Conservation (phyloP, 2,113 vertebrate species). For the Phrynosoma blainvillii region DNA sequence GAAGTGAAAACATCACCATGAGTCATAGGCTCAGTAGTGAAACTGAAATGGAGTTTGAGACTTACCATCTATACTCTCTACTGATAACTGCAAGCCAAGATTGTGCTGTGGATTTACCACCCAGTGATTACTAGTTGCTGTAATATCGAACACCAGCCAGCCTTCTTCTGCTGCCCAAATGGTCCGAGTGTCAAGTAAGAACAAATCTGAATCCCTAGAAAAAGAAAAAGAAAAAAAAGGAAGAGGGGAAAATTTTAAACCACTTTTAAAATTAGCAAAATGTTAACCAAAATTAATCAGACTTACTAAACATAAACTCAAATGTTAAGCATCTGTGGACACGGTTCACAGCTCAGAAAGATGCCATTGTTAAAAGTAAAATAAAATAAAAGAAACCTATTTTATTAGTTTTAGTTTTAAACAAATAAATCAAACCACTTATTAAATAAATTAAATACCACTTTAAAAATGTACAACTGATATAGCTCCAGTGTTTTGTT, state of each 20-base stretch:
- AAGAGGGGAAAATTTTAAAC: neutral
- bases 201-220: conserved; percentile 91
- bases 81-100: conserved; percentile 90
- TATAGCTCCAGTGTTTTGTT: neutral
- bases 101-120: conserved; percentile 93
- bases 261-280: neutral
- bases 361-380: neutral
- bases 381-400: neutral
- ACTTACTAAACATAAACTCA: neutral
- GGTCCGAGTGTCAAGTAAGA: conserved; percentile 90
- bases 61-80: conserved; percentile 90
- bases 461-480: neutral
- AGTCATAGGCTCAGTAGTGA: neutral
- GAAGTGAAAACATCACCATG: neutral
- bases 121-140: conserved; percentile 96
- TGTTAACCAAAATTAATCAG: conserved; percentile 2
- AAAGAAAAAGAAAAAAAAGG: neutral
- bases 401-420: neutral
- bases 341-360: neutral
- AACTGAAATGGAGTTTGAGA: neutral
- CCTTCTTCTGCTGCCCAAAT: conserved; percentile 97
- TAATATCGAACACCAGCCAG: conserved; percentile 97
- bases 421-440: neutral
- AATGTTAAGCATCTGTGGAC: neutral
- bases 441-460: neutral